Evolutionary conservation across 2,888 invertebrate genomes (phyloP), one percentile per base, ranked within the genome.

Genomic region (Lordiphosa fenestrarum): DNA sequence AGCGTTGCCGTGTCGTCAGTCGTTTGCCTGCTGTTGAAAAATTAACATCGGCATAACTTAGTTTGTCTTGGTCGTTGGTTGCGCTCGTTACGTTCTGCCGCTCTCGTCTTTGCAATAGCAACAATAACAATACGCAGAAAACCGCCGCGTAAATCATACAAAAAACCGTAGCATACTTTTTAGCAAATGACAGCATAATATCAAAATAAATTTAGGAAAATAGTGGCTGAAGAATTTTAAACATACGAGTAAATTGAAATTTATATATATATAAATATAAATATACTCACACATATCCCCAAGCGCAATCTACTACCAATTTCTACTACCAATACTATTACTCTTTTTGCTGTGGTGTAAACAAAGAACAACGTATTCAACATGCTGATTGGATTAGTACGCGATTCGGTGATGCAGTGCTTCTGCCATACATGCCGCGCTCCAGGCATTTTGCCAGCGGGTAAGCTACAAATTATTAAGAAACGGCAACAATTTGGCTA

Each of bases 371-470:
- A 40, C 6, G 19, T 10, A 10, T n/a, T 36, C 25, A 87, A 67
- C 70, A 96, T 96, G 96, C 91, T 96, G 92, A 95, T 96, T 92
- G 95, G 94, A 90, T 93, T 96, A 88, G 95, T 96, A 90, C 94
- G 95, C 91, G 95, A 96, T 91, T 96, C 96, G 90, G 95, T 96
- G 90, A 93, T 96, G 94, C 95, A 95, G 93, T 96, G 96, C 92
- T 96, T 96, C 92, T 96, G 96, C 92, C 95, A 96, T 91, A 94
- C 95, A 90, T 96, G 96, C 93, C 94, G 95, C 90, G 95, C 95
- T 86, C 95, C 96, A 52, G 85, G 77, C 77, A 91, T 92, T 84
- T 73, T 95, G 88, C 93, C 94, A 88, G 92, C 93, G 91, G 93
- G 94, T 94, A 92, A 92, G 93, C 89, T 47, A 13, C 23, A 12